A percentile compares a stretch with the other conserved stretches of the same genome.
These are phyloP conservation scores for Sparidentex hasta DNA, from an alignment of 2,797 vertebrate genomes.

Conservation along the genomic window DNA sequence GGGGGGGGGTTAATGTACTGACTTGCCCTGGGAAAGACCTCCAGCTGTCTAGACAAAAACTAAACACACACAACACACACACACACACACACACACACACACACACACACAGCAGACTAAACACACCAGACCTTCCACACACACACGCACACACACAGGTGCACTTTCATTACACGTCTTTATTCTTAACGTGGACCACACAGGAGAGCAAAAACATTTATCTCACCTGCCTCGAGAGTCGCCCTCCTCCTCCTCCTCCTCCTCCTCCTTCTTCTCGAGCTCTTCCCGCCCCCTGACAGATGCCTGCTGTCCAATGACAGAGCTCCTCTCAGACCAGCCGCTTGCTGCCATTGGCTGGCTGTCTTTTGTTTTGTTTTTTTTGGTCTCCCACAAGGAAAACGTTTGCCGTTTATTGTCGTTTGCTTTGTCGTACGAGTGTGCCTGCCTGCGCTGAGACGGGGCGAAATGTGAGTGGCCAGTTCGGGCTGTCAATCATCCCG, in stretches of 20 bases:
- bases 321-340: slow-evolving; percentile 56
- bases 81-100: slow-evolving; percentile 56
- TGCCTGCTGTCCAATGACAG: slow-evolving; percentile 74
- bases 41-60: slow-evolving; percentile 74
- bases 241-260: neutral
- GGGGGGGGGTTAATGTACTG: slow-evolving; percentile 26
- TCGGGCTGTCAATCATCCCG: slow-evolving; percentile 79
- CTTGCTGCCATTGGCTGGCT: slow-evolving; percentile 51
- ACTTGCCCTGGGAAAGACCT: slow-evolving; percentile 67
- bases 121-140: slow-evolving; percentile 55
- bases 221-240: slow-evolving; percentile 26
- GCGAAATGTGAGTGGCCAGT: slow-evolving; percentile 67
- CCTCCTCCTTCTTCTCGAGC: slow-evolving; percentile 57
- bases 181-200: slow-evolving; percentile 58
- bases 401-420: slow-evolving; percentile 62
- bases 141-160: slow-evolving; percentile 45
- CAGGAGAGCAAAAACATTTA: slow-evolving; percentile 36
- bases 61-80: slow-evolving; percentile 59
- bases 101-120: slow-evolving; percentile 59
- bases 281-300: slow-evolving; percentile 78
- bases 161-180: slow-evolving; percentile 25
- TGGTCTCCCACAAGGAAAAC: slow-evolving; percentile 48
- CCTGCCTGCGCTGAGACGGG: slow-evolving; percentile 77
- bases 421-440: slow-evolving; percentile 77
- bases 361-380: neutral